A percentile compares a stretch with the other conserved stretches of the same genome.
Evolutionary conservation across 1,140 invertebrate species (phyloP).

Genomic region (Neodiprion pinetum): DNA sequence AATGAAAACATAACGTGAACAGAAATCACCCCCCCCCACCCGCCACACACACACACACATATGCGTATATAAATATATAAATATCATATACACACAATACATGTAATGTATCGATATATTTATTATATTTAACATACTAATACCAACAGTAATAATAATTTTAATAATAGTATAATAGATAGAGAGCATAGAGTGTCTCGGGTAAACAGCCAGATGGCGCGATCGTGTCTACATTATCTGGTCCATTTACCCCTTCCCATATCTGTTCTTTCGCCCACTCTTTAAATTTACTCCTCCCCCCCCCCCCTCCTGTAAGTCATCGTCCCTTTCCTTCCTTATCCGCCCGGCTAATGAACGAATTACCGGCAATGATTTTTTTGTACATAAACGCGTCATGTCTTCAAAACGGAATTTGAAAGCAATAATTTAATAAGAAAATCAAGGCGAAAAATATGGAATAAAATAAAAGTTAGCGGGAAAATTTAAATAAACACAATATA

Average conservation of each 20-base stretch:
- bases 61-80: constrained; percentile 33
- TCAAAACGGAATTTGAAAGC: constrained; percentile 61
- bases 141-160: constrained; percentile 8
- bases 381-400: constrained; percentile 42
- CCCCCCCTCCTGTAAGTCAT: not conserved
- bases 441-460: constrained; percentile 26
- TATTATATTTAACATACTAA: constrained; percentile 38
- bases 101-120: constrained; percentile 38
- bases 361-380: constrained; percentile 40
- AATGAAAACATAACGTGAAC: constrained; percentile 27
- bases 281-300: constrained; percentile 1
- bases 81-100: constrained; percentile 28
- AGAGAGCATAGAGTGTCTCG: not conserved
- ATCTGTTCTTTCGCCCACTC: not conserved
- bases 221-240: constrained; percentile 38
- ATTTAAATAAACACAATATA: constrained; percentile 26
- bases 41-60: constrained; percentile 21
- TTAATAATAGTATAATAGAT: not conserved
- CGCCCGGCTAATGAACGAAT: constrained; percentile 20
- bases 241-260: constrained; percentile 20
- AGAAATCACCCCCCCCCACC: constrained; percentile 13
- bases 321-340: constrained; percentile 17
- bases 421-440: constrained; percentile 50
- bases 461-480: constrained; percentile 28
- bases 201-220: constrained; percentile 25